phyloP scores from a whole-genome alignment of 23 tunicate genomes.

The Clavelina lepadiformis region DNA sequence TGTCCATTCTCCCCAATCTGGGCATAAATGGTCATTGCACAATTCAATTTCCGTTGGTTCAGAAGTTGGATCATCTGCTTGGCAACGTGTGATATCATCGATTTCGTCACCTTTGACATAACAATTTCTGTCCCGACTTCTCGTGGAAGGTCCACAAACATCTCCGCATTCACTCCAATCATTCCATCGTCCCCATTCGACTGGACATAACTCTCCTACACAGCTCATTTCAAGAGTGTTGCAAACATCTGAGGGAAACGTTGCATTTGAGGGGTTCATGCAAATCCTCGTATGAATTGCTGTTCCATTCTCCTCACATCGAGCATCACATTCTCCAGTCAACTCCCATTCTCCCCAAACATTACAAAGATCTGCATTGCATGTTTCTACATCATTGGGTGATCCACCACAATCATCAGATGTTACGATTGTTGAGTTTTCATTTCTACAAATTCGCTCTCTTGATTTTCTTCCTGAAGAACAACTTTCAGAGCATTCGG shows the following conservation, averaged over 20 bases:
- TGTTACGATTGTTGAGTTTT: constrained; percentile 12
- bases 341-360: not conserved
- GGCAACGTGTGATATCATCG: constrained; percentile 2
- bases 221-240: not conserved
- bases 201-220: constrained; percentile 17
- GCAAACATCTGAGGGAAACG: not conserved
- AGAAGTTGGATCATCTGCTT: not conserved
- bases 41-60: not conserved
- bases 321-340: constrained; percentile 10
- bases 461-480: constrained; percentile 11
- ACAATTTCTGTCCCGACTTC: constrained; percentile 16
- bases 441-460: constrained; percentile 12
- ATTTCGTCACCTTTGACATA: constrained; percentile 7
- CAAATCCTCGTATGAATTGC: not conserved
- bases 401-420: constrained; percentile 4
- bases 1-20: constrained; percentile 19
- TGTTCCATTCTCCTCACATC: constrained; percentile 25
- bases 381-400: not conserved
- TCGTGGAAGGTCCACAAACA: constrained; percentile 12
- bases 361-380: constrained; percentile 8
- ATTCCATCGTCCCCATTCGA: constrained; percentile 9
- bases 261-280: not conserved
- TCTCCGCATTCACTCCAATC: constrained; percentile 8
- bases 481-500: constrained; percentile 15
- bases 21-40: constrained; percentile 20